Evolutionary conservation across 1,140 invertebrate genomes (phyloP), one percentile per base, ranked within the genome.

Genomic region (Rhynchophorus ferrugineus): DNA sequence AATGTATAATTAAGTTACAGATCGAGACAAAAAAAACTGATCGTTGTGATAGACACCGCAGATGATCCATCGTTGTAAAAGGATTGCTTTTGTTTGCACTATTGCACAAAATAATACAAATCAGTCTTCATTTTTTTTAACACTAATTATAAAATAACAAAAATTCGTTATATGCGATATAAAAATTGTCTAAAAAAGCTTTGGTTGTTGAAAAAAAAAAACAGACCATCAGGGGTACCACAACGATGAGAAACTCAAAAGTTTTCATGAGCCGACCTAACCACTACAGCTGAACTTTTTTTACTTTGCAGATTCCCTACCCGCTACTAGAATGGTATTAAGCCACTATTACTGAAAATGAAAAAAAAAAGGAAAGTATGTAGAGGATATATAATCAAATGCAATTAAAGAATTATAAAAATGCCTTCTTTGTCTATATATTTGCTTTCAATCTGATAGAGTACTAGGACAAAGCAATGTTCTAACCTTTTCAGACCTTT

Each of bases 401-500:
- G 24, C 24, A 29, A 6, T 29, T 29, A 29, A 6, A 6, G 24
- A 29, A 29, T 6, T 6, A 29, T 29, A 29, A 29, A 29, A 29
- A 29, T 29, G 11, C 11, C 24, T 6, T 11, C 24, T 29, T 29
- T 29, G 5, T 29, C 24, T 29, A 29, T 6, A 29, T 29, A n/a
- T 29, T 5, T 29, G 24, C 11, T 29, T 11, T 29, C 24, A 29
- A n/a, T n/a, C n/a, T n/a, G n/a, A n/a, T n/a, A n/a, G n/a, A n/a
- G n/a, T 29, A 29, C 24, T 6, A 6, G 5, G 24, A 29, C 24
- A 11, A 5, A 6, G 24, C 3, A 37, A 8, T 5, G 6, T n/a
- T n/a, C 35, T 41, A 18, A 41, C 38, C 38, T 41, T 37, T 41
- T 41, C 38, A 41, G 38, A 41, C 38, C 14, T 41, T 41, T 29